These are phyloP conservation scores for Troglohyphantes excavatus DNA, from an alignment of 2,888 invertebrate species.

Conservation along the genomic window DNA sequence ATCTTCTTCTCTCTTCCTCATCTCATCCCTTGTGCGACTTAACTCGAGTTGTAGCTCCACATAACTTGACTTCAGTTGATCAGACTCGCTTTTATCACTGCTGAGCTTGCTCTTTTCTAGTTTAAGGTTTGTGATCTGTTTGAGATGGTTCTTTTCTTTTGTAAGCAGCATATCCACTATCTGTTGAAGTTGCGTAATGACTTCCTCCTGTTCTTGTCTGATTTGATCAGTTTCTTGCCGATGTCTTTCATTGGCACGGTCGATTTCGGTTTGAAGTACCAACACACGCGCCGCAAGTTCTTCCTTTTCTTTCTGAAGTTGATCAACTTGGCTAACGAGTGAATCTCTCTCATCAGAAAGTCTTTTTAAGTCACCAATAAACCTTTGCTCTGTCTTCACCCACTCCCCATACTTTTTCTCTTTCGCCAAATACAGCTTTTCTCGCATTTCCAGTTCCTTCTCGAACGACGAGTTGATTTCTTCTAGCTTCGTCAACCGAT, in stretches of 20 bases:
- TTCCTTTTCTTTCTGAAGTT: slow-evolving; percentile 66
- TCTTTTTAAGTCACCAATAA: slow-evolving; percentile 59
- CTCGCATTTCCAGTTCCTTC: slow-evolving; percentile 78
- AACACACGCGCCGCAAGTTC: slow-evolving; percentile 13
- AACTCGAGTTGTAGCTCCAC: slow-evolving; percentile 72
- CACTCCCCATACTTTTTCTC: slow-evolving; percentile 74
- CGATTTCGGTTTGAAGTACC: slow-evolving; percentile 50
- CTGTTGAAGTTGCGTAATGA: slow-evolving; percentile 6
- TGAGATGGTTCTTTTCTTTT: slow-evolving; percentile 65
- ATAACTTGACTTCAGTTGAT: slow-evolving; percentile 64
- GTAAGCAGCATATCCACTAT: slow-evolving; percentile 47
- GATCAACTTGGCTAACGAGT: slow-evolving; percentile 41
- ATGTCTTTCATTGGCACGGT: slow-evolving; percentile 19
- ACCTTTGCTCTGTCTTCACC: slow-evolving; percentile 61
- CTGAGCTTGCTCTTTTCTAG: slow-evolving; percentile 38
- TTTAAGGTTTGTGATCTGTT: slow-evolving; percentile 63
- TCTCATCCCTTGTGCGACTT: slow-evolving; percentile 60
- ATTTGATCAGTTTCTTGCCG: slow-evolving; percentile 43
- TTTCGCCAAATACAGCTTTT: slow-evolving; percentile 73
- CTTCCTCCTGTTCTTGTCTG: slow-evolving; percentile 48
- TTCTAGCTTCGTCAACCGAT: slow-evolving; percentile 74
- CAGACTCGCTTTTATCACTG: slow-evolving; percentile 58
- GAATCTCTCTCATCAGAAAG: slow-evolving; percentile 59
- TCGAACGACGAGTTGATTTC: slow-evolving; percentile 78
- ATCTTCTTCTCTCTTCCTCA: slow-evolving; percentile 50